Evolutionary conservation across 2,888 invertebrate species (phyloP), one percentile per base, ranked within the genome.

Genomic region (Stenolophus ochropezus): DNA sequence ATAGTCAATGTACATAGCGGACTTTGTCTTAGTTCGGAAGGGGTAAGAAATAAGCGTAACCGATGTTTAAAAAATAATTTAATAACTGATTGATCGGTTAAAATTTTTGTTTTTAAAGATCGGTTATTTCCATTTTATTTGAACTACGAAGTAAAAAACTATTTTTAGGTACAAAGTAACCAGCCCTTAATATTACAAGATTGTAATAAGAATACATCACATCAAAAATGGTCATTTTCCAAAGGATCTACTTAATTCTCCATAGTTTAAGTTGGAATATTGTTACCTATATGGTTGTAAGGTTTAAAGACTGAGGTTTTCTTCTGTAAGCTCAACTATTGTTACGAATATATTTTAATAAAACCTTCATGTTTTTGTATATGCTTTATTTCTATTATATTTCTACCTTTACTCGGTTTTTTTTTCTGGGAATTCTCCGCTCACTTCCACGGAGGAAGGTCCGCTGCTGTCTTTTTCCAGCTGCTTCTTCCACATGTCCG

Each of bases 401-500:
- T 18, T 18, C 27, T 69, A 69, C 27, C 33, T 33, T 69, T 33
- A 69, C 11, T 69, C 27, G 11, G 6, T 69, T 14, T 65, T 51
- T 16, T 71, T 18, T 8, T 8, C 11, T 6, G 79, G 14, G 16
- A 79, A 80, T 58, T 80, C 80, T 1, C 80, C 80, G 84, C 88
- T 88, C 82, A 83, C 86, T 75, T 88, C 88, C 11, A 83, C 49
- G 16, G 85, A 85, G n/a, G 86, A 83, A 65, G 86, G 83, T 65
- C 75, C 82, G 0, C 84, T 86, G 80, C 84, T 86, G 80, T 86
- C 86, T 49, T 84, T 93, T 85, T 94, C 93, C 5, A 96, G 89
- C 86, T 98, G 98, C 84, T 97, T 95, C 84, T 94, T 93, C 98
- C 98, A 98, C 98, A 98, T 98, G 23, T 93, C 92, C 0, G 95